Conservation (phyloP, 2,888 invertebrate species). For the Phymatocera aterrima region DNA sequence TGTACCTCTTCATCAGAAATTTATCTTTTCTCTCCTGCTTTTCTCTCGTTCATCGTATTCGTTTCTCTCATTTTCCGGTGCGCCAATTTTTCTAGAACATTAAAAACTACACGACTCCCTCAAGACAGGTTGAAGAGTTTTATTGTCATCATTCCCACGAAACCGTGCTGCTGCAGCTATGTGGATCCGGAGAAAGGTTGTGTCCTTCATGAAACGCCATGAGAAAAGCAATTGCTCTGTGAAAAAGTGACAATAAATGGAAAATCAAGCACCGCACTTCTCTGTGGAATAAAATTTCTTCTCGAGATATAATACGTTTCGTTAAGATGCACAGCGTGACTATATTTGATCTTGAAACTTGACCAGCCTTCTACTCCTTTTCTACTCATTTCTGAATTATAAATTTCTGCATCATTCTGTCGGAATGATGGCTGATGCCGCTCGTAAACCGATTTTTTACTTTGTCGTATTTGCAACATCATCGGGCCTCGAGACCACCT, state of each 20-base stretch:
- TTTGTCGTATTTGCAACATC: neutral
- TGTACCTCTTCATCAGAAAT: neutral
- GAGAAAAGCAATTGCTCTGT: neutral
- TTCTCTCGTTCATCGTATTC: neutral
- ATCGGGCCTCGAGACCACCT: neutral
- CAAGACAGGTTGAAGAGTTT: neutral
- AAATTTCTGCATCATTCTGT: no score
- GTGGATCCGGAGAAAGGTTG: neutral
- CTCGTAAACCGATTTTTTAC: slow-evolving; percentile 10
- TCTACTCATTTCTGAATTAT: no score
- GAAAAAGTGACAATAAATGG: neutral
- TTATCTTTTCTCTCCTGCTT: no score
- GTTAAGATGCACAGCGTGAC: neutral
- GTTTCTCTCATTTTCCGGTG: neutral
- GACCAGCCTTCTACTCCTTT: no score
- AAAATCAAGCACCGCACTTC: neutral
- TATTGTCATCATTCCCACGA: neutral
- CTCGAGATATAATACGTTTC: neutral
- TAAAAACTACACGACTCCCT: neutral
- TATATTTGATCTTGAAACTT: neutral
- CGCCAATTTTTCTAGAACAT: slow-evolving; percentile 4
- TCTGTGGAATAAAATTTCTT: neutral
- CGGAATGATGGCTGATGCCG: neutral
- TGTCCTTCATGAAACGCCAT: neutral
- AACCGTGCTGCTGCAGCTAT: neutral